Percentiles rank a stretch among this genome's conserved stretches.
Evolutionary conservation across 2,113 vertebrate genomes (phyloP).

Genomic region (rabbit (Oryctolagus cuniculus)): mOryCun1.1 NC_091439.1:81429001-81429500

Average conservation of each 20-base stretch:
- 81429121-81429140: background rate
- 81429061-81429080: background rate
- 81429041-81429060: background rate
- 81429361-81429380: background rate
- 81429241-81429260: background rate
- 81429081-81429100: background rate
- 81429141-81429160: background rate
- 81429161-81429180: background rate
- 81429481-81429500: background rate
- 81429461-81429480: background rate
- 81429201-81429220: background rate
- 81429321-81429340: constrained; percentile 3
- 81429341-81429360: background rate
- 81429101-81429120: background rate
- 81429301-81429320: constrained; percentile 15
- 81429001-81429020: constrained; percentile 42
- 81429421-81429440: background rate
- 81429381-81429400: background rate
- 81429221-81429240: background rate
- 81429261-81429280: background rate
- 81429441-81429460: background rate
- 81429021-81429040: background rate
- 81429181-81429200: background rate
- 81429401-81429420: constrained; percentile 6
- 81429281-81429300: background rate